Evolutionary conservation across 2,888 invertebrate genomes (phyloP).

Genomic region (Cremastinae sp.): DNA sequence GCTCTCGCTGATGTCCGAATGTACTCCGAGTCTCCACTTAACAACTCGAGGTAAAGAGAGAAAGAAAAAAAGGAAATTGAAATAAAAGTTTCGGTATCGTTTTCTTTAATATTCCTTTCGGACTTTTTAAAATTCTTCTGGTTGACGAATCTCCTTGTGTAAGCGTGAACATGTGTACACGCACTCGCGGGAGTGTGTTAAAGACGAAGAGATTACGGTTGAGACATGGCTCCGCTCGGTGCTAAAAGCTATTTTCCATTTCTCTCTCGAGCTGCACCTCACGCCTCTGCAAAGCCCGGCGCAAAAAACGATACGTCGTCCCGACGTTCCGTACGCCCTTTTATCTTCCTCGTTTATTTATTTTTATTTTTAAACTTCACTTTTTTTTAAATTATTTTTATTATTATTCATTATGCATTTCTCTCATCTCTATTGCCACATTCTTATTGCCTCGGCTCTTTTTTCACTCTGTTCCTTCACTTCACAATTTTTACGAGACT

Average conservation of each 20-base stretch:
- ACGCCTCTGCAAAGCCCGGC: background rate
- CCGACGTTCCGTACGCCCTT: slow-evolving; percentile 3
- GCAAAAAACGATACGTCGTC: background rate
- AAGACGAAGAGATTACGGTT: slow-evolving; percentile 43
- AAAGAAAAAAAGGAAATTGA: slow-evolving; percentile 49
- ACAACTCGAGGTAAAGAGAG: too few species aligned
- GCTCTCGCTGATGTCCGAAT: too few species aligned
- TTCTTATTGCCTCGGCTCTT: slow-evolving; percentile 8
- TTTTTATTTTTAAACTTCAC: slow-evolving; percentile 12
- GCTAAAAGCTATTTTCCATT: slow-evolving; percentile 54
- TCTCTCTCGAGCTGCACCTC: slow-evolving; percentile 11
- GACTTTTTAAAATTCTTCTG: slow-evolving; percentile 38
- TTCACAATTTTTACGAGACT: too few species aligned
- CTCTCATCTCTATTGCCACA: too few species aligned
- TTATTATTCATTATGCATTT: background rate
- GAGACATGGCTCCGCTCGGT: slow-evolving; percentile 32
- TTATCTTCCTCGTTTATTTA: slow-evolving; percentile 55
- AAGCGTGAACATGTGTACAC: background rate
- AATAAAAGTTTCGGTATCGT: too few species aligned
- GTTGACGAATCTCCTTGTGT: slow-evolving; percentile 5
- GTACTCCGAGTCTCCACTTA: too few species aligned
- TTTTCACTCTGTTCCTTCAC: background rate
- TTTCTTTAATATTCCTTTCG: background rate
- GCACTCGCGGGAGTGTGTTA: background rate
- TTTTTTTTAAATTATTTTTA: too few species aligned